These are phyloP conservation scores for Mormyrus hasselquistii DNA, from an alignment of 2,797 vertebrate genomes.

Conservation along the genomic window DNA sequence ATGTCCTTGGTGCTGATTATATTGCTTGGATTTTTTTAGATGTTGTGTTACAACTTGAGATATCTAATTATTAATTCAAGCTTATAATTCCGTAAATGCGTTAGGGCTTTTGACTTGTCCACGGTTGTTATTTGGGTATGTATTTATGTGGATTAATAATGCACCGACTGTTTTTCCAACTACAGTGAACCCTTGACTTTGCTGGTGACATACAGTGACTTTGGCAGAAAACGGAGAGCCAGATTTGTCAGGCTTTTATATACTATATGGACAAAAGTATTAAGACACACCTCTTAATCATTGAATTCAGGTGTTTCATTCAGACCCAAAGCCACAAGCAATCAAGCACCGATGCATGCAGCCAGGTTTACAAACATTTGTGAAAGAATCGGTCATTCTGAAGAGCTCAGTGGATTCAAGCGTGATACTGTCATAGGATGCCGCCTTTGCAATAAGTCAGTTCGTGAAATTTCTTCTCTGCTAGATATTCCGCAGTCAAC, in stretches of 20 bases:
- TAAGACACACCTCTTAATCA: background rate
- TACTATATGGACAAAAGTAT: background rate
- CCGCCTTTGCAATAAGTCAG: background rate
- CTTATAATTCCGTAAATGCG: background rate
- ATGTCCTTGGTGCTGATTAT: background rate
- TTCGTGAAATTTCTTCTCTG: background rate
- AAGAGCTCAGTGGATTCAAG: background rate
- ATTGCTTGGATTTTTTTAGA: background rate
- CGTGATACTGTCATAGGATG: background rate
- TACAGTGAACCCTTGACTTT: background rate
- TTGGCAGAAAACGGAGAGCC: background rate
- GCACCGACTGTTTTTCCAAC: background rate
- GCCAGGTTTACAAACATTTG: background rate
- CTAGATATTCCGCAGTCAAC: background rate
- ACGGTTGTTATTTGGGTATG: background rate
- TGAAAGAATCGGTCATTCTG: background rate
- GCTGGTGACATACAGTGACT: background rate
- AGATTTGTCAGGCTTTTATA: background rate
- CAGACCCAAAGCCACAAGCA: background rate
- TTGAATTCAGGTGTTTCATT: background rate
- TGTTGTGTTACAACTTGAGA: background rate
- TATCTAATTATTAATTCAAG: background rate
- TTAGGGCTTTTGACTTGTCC: background rate
- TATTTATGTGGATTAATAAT: background rate
- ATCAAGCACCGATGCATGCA: background rate